Conservation (phyloP, 2,888 invertebrate species). For the Chrysolina americana region DNA sequence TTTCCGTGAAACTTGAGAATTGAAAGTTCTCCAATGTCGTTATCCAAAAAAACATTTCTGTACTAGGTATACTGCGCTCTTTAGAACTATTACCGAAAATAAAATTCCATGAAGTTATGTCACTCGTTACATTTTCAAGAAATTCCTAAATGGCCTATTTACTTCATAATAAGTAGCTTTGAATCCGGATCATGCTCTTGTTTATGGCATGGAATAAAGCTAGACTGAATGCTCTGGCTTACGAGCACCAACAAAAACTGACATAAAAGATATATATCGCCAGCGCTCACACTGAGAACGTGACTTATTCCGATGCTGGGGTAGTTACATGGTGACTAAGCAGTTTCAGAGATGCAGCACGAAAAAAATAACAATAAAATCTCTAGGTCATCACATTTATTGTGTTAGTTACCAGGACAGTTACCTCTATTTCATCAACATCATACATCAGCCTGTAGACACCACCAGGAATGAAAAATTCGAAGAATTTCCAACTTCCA, state of each 20-base stretch:
- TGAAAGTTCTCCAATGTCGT: too few species aligned
- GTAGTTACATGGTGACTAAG: conserved; percentile 2
- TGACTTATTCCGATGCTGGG: background rate
- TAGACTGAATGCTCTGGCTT: conserved; percentile 31
- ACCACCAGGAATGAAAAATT: background rate
- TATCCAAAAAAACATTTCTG: too few species aligned
- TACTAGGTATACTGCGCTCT: too few species aligned
- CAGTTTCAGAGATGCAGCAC: background rate
- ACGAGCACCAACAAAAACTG: conserved; percentile 29
- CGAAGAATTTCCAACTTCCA: background rate
- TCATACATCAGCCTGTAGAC: background rate
- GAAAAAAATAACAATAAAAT: background rate
- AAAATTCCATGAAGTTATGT: background rate
- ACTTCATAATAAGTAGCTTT: conserved; percentile 38
- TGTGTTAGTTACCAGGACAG: too few species aligned
- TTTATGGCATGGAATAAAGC: conserved; percentile 46
- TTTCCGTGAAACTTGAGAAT: too few species aligned
- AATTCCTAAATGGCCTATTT: conserved; percentile 34
- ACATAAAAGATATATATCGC: conserved; percentile 30
- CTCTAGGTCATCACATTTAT: too few species aligned
- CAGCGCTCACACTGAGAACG: conserved; percentile 1
- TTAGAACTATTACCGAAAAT: too few species aligned
- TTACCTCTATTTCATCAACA: too few species aligned
- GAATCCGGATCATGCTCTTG: conserved; percentile 43
- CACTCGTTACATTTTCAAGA: conserved; percentile 18